phyloP scores from a whole-genome alignment of 1,140 invertebrate species.

The Sinonovacula constricta region DNA sequence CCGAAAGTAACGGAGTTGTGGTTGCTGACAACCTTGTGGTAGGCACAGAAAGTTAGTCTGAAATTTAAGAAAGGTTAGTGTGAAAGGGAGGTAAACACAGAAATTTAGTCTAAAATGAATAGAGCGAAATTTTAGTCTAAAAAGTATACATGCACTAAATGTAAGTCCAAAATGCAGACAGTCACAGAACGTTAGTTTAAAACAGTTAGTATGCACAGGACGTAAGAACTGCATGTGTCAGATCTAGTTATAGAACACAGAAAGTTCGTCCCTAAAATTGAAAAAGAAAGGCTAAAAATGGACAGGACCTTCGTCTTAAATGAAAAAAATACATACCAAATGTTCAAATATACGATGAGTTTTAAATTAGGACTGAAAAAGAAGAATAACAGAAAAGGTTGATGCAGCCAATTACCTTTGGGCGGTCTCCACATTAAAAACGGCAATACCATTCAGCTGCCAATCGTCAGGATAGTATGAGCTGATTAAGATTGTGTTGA shows the following conservation, averaged over 20 bases:
- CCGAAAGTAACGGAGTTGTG: constrained; percentile 25
- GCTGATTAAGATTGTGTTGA: constrained; percentile 1
- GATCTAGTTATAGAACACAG: no score
- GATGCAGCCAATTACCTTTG: constrained; percentile 6
- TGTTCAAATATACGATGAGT: neutral
- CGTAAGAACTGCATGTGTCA: no score
- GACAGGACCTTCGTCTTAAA: neutral
- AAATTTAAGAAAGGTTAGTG: neutral
- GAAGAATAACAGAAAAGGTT: neutral
- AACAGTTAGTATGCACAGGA: no score
- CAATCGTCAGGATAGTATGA: constrained; percentile 37
- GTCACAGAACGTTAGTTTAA: no score
- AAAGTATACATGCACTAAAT: neutral
- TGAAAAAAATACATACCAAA: neutral
- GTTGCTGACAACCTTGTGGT: constrained; percentile 40
- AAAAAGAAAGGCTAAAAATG: neutral
- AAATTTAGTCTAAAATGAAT: neutral
- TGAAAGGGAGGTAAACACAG: neutral
- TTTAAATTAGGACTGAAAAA: constrained; percentile 3
- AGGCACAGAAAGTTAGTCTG: constrained; percentile 30
- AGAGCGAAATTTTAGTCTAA: neutral
- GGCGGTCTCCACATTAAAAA: constrained; percentile 22
- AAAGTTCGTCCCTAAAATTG: neutral
- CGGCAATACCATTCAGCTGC: constrained; percentile 33
- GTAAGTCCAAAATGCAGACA: neutral